phyloP scores from a whole-genome alignment of 2,797 vertebrate species.

The Lophotriccus pileatus region DNA sequence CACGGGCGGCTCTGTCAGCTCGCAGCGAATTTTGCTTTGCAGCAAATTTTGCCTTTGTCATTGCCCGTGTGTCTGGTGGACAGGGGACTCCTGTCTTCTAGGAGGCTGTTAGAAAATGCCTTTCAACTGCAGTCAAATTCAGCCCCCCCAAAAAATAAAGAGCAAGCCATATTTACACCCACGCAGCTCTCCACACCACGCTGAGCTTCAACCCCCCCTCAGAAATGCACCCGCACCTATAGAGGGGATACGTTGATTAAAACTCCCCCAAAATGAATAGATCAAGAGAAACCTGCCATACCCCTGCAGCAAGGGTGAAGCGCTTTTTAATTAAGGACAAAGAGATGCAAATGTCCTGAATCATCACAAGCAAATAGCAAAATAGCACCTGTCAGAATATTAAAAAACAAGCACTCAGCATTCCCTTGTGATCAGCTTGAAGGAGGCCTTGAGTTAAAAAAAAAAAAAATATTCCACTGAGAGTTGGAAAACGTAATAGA shows the following conservation, averaged over 20 bases:
- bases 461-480: neutral
- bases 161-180: slow-evolving; percentile 42
- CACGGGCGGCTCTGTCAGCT: neutral
- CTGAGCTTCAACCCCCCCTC: neutral
- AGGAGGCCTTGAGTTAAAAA: slow-evolving; percentile 13
- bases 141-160: neutral
- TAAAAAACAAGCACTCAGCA: slow-evolving; percentile 51
- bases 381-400: slow-evolving; percentile 64
- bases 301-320: slow-evolving; percentile 57
- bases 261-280: slow-evolving; percentile 37
- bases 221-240: neutral
- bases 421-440: slow-evolving; percentile 46
- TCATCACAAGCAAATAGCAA: slow-evolving; percentile 64
- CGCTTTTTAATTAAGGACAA: slow-evolving; percentile 63
- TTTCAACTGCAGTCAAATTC: slow-evolving; percentile 10
- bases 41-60: neutral
- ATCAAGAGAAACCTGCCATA: slow-evolving; percentile 42
- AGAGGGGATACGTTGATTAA: slow-evolving; percentile 29
- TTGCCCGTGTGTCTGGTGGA: neutral
- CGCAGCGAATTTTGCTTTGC: neutral
- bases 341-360: slow-evolving; percentile 67
- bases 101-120: neutral
- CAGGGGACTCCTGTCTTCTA: neutral
- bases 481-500: neutral
- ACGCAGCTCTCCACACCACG: neutral